These are phyloP conservation scores for Prosapia bicincta DNA, from an alignment of 2,888 invertebrate genomes.

Conservation along the genomic window DNA sequence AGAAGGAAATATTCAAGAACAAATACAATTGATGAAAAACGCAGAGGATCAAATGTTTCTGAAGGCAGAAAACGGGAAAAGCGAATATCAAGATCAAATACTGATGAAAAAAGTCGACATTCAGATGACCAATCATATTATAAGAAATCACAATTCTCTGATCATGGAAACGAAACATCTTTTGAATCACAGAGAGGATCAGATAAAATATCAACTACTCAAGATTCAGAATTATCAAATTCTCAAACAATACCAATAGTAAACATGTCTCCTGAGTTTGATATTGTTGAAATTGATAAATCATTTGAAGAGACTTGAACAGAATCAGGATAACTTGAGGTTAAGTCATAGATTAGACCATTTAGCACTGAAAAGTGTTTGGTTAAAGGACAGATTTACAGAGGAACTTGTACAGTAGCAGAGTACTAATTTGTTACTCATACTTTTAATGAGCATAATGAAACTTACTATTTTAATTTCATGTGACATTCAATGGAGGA, in stretches of 20 bases:
- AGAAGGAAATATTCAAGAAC: constrained; percentile 26
- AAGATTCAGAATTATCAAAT: not conserved
- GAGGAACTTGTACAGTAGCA: not conserved
- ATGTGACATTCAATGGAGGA: not conserved
- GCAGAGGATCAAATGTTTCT: constrained; percentile 25
- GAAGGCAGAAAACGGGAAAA: constrained; percentile 17
- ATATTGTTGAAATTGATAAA: not conserved
- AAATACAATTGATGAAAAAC: constrained; percentile 23
- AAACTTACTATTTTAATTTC: not conserved
- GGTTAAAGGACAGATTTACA: not conserved
- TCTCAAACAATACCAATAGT: not conserved
- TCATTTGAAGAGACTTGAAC: not conserved
- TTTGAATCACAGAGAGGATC: not conserved
- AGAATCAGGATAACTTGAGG: not conserved
- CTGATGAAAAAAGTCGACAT: not conserved
- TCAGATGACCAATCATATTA: not conserved
- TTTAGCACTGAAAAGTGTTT: not conserved
- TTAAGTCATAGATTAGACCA: not conserved
- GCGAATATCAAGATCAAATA: not conserved
- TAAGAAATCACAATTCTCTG: not conserved
- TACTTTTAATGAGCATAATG: not conserved
- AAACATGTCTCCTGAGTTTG: not conserved
- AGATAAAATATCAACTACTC: not conserved
- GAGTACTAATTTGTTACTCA: not conserved
- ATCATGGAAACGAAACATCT: not conserved